Evolutionary conservation across 2,113 vertebrate genomes (phyloP).

Genomic region (Bubo bubo): DNA sequence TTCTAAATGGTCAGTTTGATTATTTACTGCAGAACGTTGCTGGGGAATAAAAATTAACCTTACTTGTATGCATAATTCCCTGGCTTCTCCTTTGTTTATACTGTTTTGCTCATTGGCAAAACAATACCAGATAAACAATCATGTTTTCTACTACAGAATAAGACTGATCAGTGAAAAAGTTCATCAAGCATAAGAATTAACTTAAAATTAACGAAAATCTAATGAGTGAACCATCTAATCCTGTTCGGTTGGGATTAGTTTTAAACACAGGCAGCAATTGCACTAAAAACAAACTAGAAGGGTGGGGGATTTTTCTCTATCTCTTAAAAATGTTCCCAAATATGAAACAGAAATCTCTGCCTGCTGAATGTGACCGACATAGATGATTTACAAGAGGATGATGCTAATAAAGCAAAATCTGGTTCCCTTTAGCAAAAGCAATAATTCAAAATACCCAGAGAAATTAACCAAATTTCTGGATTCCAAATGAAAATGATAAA

Average conservation of each 20-base stretch:
- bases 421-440: neutral
- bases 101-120: neutral
- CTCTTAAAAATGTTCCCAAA: neutral
- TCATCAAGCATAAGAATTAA: neutral
- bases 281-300: neutral
- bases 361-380: neutral
- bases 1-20: neutral
- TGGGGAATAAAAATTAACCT: neutral
- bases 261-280: neutral
- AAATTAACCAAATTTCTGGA: neutral
- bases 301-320: fast-evolving
- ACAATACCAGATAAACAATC: neutral
- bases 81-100: neutral
- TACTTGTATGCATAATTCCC: neutral
- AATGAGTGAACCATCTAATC: neutral
- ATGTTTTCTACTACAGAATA: neutral
- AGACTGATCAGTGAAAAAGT: neutral
- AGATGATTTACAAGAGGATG: neutral
- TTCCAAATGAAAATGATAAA: neutral
- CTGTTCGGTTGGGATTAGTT: neutral
- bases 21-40: neutral
- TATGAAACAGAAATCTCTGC: neutral
- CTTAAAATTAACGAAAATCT: neutral
- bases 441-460: neutral
- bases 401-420: neutral